Evolutionary conservation across 2,797 vertebrate species (phyloP), one percentile per base, ranked within the genome.

Genomic region (Chanos chanos): DNA sequence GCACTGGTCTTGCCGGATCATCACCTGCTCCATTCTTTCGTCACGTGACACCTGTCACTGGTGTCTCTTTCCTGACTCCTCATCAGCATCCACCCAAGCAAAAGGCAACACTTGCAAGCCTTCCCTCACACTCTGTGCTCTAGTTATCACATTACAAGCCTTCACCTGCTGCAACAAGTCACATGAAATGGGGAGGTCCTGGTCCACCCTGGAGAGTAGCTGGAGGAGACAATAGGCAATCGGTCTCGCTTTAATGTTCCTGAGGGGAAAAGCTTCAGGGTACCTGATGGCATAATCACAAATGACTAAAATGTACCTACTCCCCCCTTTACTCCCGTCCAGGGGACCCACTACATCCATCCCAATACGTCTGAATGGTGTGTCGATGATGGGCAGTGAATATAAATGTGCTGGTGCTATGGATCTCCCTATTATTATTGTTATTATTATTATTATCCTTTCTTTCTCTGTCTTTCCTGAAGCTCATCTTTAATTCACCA

Each of bases 271-370:
- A n/a, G n/a, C n/a, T n/a, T n/a, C n/a, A n/a, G 64, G 65, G 4
- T 62, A 62, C 10, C 28, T 18, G 18, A 56, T 68, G 5, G 41
- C 50, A 48, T 62, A 37, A 22, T 62, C 58, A 55, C 27, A 18
- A 61, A n/a, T 33, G 10, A 61, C 45, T 36, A 39, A 31, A 27
- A 60, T 48, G 7, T 60, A 60, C 13, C 27, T 18, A 16, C 49
- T 47, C 8, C 57, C 44, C 49, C 9, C 21, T 18, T 15, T 33
- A 21, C 18, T 62, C 6, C 24, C 40, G 45, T 56, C 57, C 22
- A 61, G 16, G 2, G 57, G 56, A 4, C 51, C 68, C 3, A 52
- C 58, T 21, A 62, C 33, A 16, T 71, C 51, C 69, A 67, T 71
- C 1, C 27, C 58, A n/a, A 71, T 27, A 4, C 30, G 24, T 3